Evolutionary conservation across 2,888 invertebrate species (phyloP).

Genomic region (Hirtodrosophila histrioides): DNA sequence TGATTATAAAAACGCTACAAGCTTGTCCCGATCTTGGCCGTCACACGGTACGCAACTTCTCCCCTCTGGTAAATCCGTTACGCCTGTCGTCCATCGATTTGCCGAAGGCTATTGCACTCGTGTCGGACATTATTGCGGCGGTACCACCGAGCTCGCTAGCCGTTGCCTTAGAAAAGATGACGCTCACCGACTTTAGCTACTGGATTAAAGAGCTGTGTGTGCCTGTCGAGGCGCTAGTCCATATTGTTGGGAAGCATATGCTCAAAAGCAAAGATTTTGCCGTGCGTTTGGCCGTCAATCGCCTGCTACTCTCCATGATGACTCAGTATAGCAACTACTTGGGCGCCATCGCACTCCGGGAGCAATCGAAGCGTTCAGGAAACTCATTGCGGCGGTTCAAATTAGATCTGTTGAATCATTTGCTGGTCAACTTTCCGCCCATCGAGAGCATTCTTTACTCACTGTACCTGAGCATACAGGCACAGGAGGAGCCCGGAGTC

Average conservation of each 20-base stretch:
- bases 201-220: slow-evolving; percentile 83
- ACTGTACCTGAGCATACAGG: slow-evolving; percentile 70
- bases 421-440: slow-evolving; percentile 82
- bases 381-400: slow-evolving; percentile 82
- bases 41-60: slow-evolving; percentile 86
- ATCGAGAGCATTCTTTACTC: slow-evolving; percentile 81
- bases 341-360: slow-evolving; percentile 72
- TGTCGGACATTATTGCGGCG: slow-evolving; percentile 73
- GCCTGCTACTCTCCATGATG: slow-evolving; percentile 84
- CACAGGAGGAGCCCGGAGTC: slow-evolving; percentile 33
- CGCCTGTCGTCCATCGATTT: slow-evolving; percentile 50
- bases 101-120: slow-evolving; percentile 63
- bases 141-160: slow-evolving; percentile 74
- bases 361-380: slow-evolving; percentile 71
- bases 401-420: slow-evolving; percentile 83
- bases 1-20: slow-evolving; percentile 87
- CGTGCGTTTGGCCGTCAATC: slow-evolving; percentile 81
- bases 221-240: slow-evolving; percentile 77
- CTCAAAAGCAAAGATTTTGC: slow-evolving; percentile 58
- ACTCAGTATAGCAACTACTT: slow-evolving; percentile 83
- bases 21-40: slow-evolving; percentile 90
- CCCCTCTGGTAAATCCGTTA: slow-evolving; percentile 87
- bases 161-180: slow-evolving; percentile 78
- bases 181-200: slow-evolving; percentile 79
- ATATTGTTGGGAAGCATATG: slow-evolving; percentile 61